Base-by-base conservation (phyloP, 2,888 invertebrate species). In the Campoplex capitator region DNA sequence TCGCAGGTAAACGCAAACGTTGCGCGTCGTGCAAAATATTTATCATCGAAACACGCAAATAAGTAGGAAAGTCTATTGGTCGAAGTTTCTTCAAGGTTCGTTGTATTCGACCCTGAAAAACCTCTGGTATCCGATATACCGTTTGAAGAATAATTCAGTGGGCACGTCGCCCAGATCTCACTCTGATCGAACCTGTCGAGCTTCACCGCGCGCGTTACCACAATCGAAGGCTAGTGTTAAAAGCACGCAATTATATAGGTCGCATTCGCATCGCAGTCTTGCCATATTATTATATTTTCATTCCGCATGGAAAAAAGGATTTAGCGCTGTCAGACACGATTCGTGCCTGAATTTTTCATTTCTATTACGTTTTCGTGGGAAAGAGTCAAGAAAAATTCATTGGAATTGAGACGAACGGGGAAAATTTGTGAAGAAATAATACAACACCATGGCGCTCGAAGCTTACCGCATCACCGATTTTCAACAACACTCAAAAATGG, bases 111-210 rank as follows among this genome's bases (percentile, higher is more conserved):
- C 83, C 83, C 45, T 80, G 80, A 76, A 83, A 83, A 77, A 70
- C 42, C 0, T 23, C 0, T n/a, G 42, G 56, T 42, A 56, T 58
- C 35, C 48, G 62, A 62, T 71, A 62, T 58, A 71, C 70, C 16
- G 65, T 65, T 79, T 48, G 38, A 83, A 87, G 87, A 87, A 87
- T 87, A 87, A 87, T 87, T 87, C 76, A 87, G n/a, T 70, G 82
- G 70, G 35, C 82, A 82, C 71, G 87, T 85, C 87, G 83, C 76
- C 38, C 23, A 62, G 70, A 81, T 87, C 84, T 85, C 83, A 85
- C 75, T 79, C 80, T 87, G 81, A 88, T 88, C 83, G 87, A 87
- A 86, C 62, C 62, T 78, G 78, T 84, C 86, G 87, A 84, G 74
- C 78, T 84, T 83, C 78, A 79, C 70, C 82, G n/a, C n/a, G n/a